phyloP scores from a whole-genome alignment of 2,888 invertebrate species.

The Apeira syringaria region DNA sequence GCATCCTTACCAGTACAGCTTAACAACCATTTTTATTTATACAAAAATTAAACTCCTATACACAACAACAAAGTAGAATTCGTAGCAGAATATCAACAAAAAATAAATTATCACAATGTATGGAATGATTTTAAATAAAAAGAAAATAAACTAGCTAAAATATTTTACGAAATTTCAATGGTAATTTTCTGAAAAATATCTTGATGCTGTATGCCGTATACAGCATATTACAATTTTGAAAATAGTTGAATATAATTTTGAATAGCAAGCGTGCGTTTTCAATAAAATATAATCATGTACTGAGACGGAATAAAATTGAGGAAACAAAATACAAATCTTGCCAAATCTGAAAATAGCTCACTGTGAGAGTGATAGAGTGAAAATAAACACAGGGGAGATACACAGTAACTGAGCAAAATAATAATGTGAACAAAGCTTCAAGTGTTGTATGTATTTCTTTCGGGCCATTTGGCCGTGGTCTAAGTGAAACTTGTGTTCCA shows the following conservation, averaged over 20 bases:
- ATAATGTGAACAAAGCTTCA: too few relatives aligned
- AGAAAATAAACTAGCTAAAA: constrained; percentile 30
- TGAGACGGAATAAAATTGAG: constrained; percentile 40
- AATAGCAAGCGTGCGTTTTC: constrained; percentile 37
- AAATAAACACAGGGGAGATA: constrained; percentile 7
- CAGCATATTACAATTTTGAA: constrained; percentile 59
- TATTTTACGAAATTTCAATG: constrained; percentile 46
- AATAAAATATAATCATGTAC: constrained; percentile 39
- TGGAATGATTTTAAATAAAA: constrained; percentile 52
- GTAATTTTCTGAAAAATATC: constrained; percentile 56
- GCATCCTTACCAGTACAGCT: constrained; percentile 55
- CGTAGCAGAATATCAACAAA: constrained; percentile 37
- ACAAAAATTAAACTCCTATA: constrained; percentile 33
- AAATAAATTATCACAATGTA: constrained; percentile 52
- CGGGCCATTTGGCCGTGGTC: too few relatives aligned
- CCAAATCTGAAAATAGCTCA: constrained; percentile 60
- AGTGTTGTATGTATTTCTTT: too few relatives aligned
- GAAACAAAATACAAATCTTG: constrained; percentile 51
- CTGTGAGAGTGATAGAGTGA: constrained; percentile 16
- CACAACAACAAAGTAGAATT: constrained; percentile 38
- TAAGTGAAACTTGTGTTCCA: too few relatives aligned
- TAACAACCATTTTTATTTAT: constrained; percentile 61
- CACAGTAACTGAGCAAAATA: too few relatives aligned
- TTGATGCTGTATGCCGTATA: constrained; percentile 62
- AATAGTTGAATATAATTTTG: constrained; percentile 29